Base-by-base conservation (phyloP, 1,140 invertebrate species). In the Babylonia areolata region DNA sequence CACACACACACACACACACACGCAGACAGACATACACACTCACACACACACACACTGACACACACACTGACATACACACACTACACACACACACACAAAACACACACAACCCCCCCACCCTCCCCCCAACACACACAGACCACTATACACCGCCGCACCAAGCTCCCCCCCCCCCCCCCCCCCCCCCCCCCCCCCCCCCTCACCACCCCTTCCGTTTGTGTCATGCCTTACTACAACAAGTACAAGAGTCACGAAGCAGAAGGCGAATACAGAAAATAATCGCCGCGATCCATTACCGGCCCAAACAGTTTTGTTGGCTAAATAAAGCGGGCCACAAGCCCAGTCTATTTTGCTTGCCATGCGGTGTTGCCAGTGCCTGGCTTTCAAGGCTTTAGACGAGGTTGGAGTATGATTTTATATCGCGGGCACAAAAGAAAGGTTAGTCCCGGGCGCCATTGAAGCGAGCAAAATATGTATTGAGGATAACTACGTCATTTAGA, bases 401-500 rank as follows among this genome's bases (percentile, higher is more conserved):
- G 71, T 51, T 69, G 28, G 69, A 86, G 85, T 86, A 86, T 86
- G 80, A 86, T 86, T 86, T 82, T 86, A 82, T 86, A 86, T 86
- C 81, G 71, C 35, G 31, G 46, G 20, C 64, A 86, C 85, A 86
- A 86, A 78, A 71, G 40, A 71, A 23, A 81, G 85, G 79, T 86
- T 82, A 83, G 81, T 51, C 80, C 64, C 42, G 79, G 78, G 64
- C 54, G 31, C 69, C 58, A 78, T 86, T 81, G 58, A 83, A 82
- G 79, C 79, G 81, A 51, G 80, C 69, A 82, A 82, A 83, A 82
- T 86, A 86, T 83, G 85, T 82, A 77, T 54, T 77, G 85, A 71
- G 80, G 71, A 69, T 87, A 79, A 88, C 81, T 69, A 42, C 82
- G 69, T 84, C 84, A 89, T 91, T 89, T 88, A 89, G 81, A 88